These are phyloP conservation scores for Pangasius larnaudii DNA, from an alignment of 2,797 vertebrate species.

Conservation along the genomic window DNA sequence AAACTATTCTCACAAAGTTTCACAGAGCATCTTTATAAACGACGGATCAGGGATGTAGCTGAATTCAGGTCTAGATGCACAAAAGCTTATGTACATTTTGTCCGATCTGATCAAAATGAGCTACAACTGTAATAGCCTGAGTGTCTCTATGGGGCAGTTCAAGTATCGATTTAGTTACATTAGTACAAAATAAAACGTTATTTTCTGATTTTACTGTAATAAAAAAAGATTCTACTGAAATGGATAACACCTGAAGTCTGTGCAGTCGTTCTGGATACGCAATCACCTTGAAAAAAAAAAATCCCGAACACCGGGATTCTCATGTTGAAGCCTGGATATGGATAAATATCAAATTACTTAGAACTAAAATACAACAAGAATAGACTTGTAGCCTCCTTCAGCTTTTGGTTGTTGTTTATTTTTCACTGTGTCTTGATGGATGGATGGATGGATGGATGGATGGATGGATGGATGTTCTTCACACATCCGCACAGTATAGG, in stretches of 20 bases:
- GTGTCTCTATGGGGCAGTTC: no score
- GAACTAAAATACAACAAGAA: neutral
- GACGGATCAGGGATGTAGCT: neutral
- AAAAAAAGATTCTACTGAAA: no score
- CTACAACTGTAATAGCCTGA: neutral
- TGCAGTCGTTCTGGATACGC: neutral
- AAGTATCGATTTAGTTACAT: no score
- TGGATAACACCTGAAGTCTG: neutral
- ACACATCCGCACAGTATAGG: no score
- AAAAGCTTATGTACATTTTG: neutral
- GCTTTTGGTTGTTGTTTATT: no score
- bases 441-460: no score
- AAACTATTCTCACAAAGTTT: neutral
- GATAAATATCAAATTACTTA: neutral
- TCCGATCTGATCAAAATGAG: neutral
- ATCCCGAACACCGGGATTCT: neutral
- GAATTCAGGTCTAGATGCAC: neutral
- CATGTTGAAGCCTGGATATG: neutral
- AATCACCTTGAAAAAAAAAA: no score
- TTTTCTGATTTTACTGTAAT: no score
- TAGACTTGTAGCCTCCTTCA: neutral
- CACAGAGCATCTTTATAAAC: neutral
- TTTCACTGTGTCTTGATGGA: no score
- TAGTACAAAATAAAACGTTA: no score
- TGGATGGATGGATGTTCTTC: no score